Evolutionary conservation across 2,888 invertebrate species (phyloP).

Genomic region (Nemotelus nigrinus): DNA sequence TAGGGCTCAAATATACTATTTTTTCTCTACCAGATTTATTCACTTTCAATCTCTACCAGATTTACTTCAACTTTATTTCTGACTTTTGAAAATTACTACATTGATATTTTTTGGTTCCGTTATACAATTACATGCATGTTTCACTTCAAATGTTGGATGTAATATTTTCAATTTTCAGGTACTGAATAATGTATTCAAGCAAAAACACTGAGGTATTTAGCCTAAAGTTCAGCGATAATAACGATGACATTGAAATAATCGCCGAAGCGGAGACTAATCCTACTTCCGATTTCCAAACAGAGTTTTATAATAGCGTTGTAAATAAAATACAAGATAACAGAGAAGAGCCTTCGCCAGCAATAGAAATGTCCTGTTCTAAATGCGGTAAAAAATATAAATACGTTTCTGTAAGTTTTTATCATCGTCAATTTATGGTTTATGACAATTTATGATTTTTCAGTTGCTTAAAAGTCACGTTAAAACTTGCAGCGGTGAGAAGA

Average conservation of each 20-base stretch:
- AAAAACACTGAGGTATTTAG: conserved; percentile 22
- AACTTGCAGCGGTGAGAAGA: not conserved
- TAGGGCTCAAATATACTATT: too few relatives aligned
- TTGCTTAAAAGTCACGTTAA: not conserved
- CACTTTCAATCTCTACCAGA: too few relatives aligned
- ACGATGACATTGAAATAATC: conserved; percentile 23
- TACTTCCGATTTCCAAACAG: not conserved
- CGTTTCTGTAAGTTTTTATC: conserved; percentile 7
- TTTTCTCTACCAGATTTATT: too few relatives aligned
- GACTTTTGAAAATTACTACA: too few relatives aligned
- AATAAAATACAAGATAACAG: not conserved
- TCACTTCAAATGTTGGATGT: too few relatives aligned
- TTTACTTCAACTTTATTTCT: too few relatives aligned
- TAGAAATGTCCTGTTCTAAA: conserved; percentile 1
- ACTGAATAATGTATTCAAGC: not conserved
- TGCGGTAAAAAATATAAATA: conserved; percentile 26
- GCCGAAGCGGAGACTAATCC: not conserved
- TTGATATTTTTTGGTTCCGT: too few relatives aligned
- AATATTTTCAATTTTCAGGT: not conserved
- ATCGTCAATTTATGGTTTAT: not conserved
- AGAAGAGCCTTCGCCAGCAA: not conserved
- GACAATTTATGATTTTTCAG: not conserved
- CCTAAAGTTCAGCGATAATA: conserved; percentile 12
- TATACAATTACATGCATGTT: too few relatives aligned
- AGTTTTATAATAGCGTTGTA: conserved; percentile 7